Evolutionary conservation across 2,113 vertebrate genomes (phyloP).

Genomic region (Cricetomys ansorgei): DNA sequence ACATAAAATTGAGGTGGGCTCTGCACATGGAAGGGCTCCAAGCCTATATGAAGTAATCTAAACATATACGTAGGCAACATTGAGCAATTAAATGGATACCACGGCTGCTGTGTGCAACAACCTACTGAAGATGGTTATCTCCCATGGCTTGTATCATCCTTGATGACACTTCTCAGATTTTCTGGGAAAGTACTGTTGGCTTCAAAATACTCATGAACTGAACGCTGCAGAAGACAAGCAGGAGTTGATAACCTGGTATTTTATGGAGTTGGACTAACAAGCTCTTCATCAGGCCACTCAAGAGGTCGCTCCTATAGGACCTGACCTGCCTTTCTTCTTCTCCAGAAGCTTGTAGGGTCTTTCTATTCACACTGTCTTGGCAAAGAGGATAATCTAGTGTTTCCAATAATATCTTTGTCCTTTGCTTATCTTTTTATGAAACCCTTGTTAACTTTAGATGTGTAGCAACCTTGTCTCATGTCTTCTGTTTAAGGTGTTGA

Average conservation of each 20-base stretch:
- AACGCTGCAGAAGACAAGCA: not conserved
- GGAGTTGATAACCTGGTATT: not conserved
- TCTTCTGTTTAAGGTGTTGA: not conserved
- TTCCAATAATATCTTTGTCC: slow-evolving; percentile 8
- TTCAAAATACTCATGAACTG: not conserved
- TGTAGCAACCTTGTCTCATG: not conserved
- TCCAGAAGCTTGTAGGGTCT: not conserved
- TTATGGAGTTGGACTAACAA: not conserved
- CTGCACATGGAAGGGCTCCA: not conserved
- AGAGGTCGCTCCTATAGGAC: not conserved
- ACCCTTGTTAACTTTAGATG: not conserved
- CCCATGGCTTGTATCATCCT: not conserved
- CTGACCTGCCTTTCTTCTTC: not conserved
- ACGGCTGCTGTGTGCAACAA: not conserved
- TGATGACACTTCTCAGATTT: slow-evolving; percentile 21
- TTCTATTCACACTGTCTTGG: not conserved
- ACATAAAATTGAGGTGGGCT: not conserved
- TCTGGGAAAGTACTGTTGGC: not conserved
- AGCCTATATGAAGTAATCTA: not conserved
- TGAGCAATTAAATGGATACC: not conserved
- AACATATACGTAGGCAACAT: not conserved
- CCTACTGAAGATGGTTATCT: not conserved
- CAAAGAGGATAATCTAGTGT: not conserved
- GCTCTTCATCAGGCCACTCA: not conserved
- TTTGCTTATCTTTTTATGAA: not conserved